Base-by-base conservation (phyloP, 2,113 vertebrate species). In the Orycteropus afer region DNA sequence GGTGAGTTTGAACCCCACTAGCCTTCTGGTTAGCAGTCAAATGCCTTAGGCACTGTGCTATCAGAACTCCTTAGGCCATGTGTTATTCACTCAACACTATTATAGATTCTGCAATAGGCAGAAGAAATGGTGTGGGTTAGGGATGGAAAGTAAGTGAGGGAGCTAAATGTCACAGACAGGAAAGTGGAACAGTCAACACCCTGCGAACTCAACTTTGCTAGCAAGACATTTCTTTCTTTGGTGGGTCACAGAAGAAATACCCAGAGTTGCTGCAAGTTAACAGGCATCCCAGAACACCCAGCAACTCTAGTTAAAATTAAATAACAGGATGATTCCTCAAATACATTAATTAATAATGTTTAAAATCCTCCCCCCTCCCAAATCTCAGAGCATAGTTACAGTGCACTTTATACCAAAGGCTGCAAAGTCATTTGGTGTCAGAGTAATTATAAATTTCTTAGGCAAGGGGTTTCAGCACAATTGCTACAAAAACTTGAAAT, bases 401-500 rank as follows among this genome's bases (percentile, higher is more conserved):
- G 45, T 22, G 17, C 37, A 74, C 51, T 45, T 57, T 74, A 57
- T 17, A 71, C 27, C 1, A 0, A 63, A 76, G n/a, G 11, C 5
- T 77, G n/a, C 51, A 84, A 95, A 93, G 90, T 93, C 91, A 97
- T 51, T 47, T 15, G 0, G 1, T 22, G 32, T 57, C 85, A 40
- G 79, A 98, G 86, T 85, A 79, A 91, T 67, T 92, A 95, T 29
- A 82, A 85, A 91, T 87, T 97, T 17, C 45, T 74, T 57, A 95
- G 40, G 73, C 89, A 95, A 57, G 2, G 65, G 10, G 65, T 51
- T 51, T 59, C 77, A 80, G 63, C 74, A 27, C 53, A 89, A 92
- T 85, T 95, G 77, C 83, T 89, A 57, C 29, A 92, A 45, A 91
- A 63, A 85, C 73, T 76, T 34, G 49, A 17, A 47, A 32, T 37